Conservation (phyloP, 2,888 invertebrate genomes). For the Spodoptera exigua region DNA sequence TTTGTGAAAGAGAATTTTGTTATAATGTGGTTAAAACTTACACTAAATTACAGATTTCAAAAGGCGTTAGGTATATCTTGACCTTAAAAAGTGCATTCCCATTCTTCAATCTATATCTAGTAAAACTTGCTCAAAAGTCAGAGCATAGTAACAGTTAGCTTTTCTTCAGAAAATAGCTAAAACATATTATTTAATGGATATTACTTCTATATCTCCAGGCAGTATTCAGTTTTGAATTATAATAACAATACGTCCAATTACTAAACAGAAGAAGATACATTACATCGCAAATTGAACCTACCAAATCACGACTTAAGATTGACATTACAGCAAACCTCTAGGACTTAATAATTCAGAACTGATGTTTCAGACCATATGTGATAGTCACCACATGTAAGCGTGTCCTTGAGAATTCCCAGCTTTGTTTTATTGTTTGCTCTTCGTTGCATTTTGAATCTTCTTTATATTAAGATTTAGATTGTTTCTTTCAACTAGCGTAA, state of each 20-base stretch:
- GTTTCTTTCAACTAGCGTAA: neutral
- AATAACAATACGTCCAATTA: neutral
- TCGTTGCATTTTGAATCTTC: neutral
- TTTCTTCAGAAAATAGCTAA: too few relatives aligned
- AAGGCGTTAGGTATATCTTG: too few relatives aligned
- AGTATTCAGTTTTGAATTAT: too few relatives aligned
- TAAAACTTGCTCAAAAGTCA: too few relatives aligned
- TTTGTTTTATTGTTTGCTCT: neutral
- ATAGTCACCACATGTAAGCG: conserved; percentile 27
- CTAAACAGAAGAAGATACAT: neutral
- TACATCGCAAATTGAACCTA: conserved; percentile 1
- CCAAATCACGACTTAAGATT: neutral
- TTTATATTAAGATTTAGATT: conserved; percentile 5
- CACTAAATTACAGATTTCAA: too few relatives aligned
- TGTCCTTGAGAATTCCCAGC: conserved; percentile 23
- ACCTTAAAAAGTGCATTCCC: too few relatives aligned
- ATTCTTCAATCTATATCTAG: too few relatives aligned
- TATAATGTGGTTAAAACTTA: too few relatives aligned
- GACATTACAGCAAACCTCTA: neutral
- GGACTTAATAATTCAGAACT: conserved; percentile 31
- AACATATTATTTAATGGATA: too few relatives aligned
- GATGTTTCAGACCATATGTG: conserved; percentile 22
- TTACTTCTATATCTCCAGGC: too few relatives aligned
- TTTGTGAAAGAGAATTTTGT: too few relatives aligned
- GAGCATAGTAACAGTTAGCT: too few relatives aligned